These are phyloP conservation scores for Gracilinanus agilis DNA, from an alignment of 2,113 vertebrate species.

Conservation along the genomic window DNA sequence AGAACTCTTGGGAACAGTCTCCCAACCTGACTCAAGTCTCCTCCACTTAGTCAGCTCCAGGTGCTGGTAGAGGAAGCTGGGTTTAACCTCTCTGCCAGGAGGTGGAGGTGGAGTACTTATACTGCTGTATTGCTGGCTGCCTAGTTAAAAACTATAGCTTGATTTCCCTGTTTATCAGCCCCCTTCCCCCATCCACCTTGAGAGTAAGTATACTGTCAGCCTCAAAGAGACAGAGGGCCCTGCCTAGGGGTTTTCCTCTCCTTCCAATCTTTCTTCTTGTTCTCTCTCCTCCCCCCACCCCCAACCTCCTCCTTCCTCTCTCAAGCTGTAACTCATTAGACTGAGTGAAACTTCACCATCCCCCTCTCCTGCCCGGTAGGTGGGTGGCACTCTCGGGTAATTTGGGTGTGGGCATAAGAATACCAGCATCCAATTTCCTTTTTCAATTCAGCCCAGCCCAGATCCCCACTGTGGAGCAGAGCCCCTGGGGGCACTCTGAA, in stretches of 20 bases:
- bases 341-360: conserved; percentile 7
- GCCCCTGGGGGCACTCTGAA: neutral
- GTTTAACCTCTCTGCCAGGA: neutral
- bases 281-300: neutral
- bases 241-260: neutral
- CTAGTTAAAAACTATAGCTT: neutral
- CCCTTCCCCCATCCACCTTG: too few species aligned
- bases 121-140: neutral
- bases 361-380: conserved; percentile 1
- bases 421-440: neutral
- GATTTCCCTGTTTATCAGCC: neutral
- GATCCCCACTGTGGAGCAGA: neutral
- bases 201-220: conserved; percentile 11
- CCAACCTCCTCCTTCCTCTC: neutral
- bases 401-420: neutral
- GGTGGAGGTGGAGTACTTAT: neutral
- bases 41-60: neutral
- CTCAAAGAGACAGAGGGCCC: neutral
- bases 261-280: neutral
- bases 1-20: neutral
- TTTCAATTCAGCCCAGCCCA: neutral
- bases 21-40: neutral
- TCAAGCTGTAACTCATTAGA: neutral
- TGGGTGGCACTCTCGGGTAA: neutral
- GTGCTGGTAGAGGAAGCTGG: neutral